A percentile compares a stretch with the other conserved stretches of the same genome.
Conservation (phyloP, 2,888 invertebrate genomes). For the Cynaeus angustus region DNA sequence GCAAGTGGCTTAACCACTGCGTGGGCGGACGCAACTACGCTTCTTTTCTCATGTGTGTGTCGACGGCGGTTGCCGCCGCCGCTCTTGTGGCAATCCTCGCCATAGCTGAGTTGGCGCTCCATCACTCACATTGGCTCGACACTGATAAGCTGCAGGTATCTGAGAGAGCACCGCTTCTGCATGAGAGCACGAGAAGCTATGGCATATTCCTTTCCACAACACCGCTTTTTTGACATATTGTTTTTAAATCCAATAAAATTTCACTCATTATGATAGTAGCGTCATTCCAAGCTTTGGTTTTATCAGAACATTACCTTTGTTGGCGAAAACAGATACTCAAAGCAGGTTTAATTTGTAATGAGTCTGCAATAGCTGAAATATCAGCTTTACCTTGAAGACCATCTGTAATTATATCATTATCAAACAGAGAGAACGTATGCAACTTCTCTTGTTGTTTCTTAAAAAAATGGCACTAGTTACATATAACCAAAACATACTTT, state of each 20-base stretch:
- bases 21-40: conserved; percentile 93
- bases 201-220: not conserved
- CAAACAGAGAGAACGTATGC: too few species aligned
- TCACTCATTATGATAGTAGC: not conserved
- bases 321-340: not conserved
- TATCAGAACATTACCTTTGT: not conserved
- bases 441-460: too few species aligned
- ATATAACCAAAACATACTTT: too few species aligned
- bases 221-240: not conserved
- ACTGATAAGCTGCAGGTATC: conserved; percentile 55
- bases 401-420: too few species aligned
- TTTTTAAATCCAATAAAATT: not conserved
- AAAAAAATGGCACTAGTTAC: too few species aligned
- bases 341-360: too few species aligned
- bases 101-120: conserved; percentile 80
- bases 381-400: too few species aligned
- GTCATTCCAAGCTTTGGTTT: not conserved
- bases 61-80: conserved; percentile 84
- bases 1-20: conserved; percentile 99
- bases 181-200: not conserved
- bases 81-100: conserved; percentile 81
- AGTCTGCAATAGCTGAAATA: too few species aligned
- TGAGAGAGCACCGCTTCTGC: not conserved
- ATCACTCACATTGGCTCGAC: conserved; percentile 74
- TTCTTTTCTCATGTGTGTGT: conserved; percentile 86